Base-by-base conservation (phyloP, 2,888 invertebrate genomes). In the Pammene fasciana region DNA sequence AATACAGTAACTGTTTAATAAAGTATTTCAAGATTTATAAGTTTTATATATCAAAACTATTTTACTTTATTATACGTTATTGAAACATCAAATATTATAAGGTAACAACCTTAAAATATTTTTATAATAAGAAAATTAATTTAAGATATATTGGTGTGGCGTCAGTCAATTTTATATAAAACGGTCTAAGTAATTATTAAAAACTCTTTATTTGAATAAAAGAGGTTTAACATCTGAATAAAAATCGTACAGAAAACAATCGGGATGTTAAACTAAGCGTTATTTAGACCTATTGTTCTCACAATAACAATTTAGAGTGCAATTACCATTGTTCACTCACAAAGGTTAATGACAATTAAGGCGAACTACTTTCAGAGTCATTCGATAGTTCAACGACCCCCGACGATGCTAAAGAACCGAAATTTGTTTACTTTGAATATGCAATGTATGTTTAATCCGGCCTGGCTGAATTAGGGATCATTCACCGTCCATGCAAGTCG, bases 311-410 rank as follows among this genome's bases (percentile, higher is more conserved):
- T 68, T 68, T 68, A 64, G 68, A 54, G 45, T 38, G 70, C 54
- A 70, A 71, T 67, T 67, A 67, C 64, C 71, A 78, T 72, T 67
- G 70, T 61, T 50, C 48, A 43, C 56, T 60, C 74, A 76, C 73
- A 75, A 75, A 78, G 76, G 75, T 75, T 80, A 83, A 80, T 78
- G 75, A 74, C 76, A 78, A 80, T 81, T 82, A 74, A 74, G 78
- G 48, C 55, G 70, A 73, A 72, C 72, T 75, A 74, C 77, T 78
- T 76, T 75, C 73, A 81, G 81, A 81, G 82, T 74, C 78, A 81
- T 82, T 80, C 70, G 70, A 74, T 75, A 75, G 87, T 82, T 78
- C 86, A 75, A 76, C 79, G 87, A 80, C 83, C 87, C 72, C 74
- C 77, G 78, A 78, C 73, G 79, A 81, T 79, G 75, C 77, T 73